Evolutionary conservation across 2,888 invertebrate genomes (phyloP).

Genomic region (Drosophila tanythrix): DNA sequence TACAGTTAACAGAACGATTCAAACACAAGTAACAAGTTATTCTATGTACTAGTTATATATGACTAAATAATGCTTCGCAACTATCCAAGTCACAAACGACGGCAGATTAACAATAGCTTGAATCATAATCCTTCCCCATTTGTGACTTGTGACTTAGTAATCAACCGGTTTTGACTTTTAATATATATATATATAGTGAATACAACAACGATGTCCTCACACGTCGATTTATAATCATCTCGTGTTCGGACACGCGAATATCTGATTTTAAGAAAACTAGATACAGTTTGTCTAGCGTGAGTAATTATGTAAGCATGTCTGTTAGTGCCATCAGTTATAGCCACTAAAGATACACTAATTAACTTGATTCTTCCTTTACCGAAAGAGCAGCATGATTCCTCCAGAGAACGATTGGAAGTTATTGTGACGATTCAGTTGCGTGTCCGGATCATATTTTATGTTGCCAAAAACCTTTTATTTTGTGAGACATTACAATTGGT

Average conservation of each 20-base stretch:
- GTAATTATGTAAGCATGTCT: conserved; percentile 47
- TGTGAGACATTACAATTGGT: conserved; percentile 60
- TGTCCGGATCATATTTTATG: conserved; percentile 93
- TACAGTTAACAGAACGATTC: conserved; percentile 22
- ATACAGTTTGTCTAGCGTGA: conserved; percentile 43
- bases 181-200: conserved; percentile 1
- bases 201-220: conserved; percentile 20
- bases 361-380: conserved; percentile 87
- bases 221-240: conserved; percentile 19
- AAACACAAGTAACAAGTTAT: conserved; percentile 28
- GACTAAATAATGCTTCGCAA: conserved; percentile 36
- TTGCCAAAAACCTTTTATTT: conserved; percentile 94
- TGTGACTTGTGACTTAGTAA: conserved; percentile 32
- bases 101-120: conserved; percentile 2
- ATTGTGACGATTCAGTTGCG: conserved; percentile 96
- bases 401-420: conserved; percentile 97
- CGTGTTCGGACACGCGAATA: conserved; percentile 21
- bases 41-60: conserved; percentile 15
- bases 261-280: conserved; percentile 25
- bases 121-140: conserved; percentile 21
- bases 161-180: conserved; percentile 19
- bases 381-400: conserved; percentile 96
- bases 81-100: conserved; percentile 45
- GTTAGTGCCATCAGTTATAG: conserved; percentile 48
- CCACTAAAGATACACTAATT: conserved; percentile 43